Percentiles rank a stretch among this genome's conserved stretches.
Evolutionary conservation across 2,888 invertebrate genomes (phyloP).

Genomic region (Apodemia mormo): DNA sequence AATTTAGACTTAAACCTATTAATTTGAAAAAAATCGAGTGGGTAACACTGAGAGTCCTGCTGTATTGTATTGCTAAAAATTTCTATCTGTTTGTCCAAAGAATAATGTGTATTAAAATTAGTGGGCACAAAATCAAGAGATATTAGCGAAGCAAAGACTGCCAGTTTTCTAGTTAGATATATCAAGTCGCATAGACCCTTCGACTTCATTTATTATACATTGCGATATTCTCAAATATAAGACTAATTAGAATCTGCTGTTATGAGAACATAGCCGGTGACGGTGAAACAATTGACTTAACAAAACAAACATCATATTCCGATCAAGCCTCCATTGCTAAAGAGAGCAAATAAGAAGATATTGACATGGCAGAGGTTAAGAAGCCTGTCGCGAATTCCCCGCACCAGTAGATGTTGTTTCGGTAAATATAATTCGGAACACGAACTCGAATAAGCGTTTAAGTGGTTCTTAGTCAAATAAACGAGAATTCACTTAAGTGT

Average conservation of each 20-base stretch:
- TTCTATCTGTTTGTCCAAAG: too few relatives aligned
- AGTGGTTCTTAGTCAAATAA: slow-evolving; percentile 19
- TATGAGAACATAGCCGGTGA: slow-evolving; percentile 32
- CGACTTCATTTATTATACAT: too few relatives aligned
- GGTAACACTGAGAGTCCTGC: too few relatives aligned
- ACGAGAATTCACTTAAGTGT: background rate
- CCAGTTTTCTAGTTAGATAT: too few relatives aligned
- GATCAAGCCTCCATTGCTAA: slow-evolving; percentile 71
- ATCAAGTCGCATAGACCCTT: too few relatives aligned
- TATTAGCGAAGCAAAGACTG: too few relatives aligned
- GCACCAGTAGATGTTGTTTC: slow-evolving; percentile 70
- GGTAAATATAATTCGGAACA: slow-evolving; percentile 63
- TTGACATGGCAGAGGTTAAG: slow-evolving; percentile 62
- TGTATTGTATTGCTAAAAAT: too few relatives aligned
- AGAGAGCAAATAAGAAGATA: slow-evolving; percentile 60
- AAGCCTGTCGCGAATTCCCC: slow-evolving; percentile 66
- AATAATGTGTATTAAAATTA: too few relatives aligned
- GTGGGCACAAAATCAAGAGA: too few relatives aligned
- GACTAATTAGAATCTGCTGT: slow-evolving; percentile 40
- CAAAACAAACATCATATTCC: slow-evolving; percentile 65
- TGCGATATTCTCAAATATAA: slow-evolving; percentile 21
- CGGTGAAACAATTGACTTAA: slow-evolving; percentile 52
- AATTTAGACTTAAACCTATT: too few relatives aligned
- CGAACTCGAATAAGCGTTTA: slow-evolving; percentile 38
- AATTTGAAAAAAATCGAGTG: too few relatives aligned